These are phyloP conservation scores for Caradrina kadenii DNA, from an alignment of 2,888 invertebrate genomes.

Conservation along the genomic window DNA sequence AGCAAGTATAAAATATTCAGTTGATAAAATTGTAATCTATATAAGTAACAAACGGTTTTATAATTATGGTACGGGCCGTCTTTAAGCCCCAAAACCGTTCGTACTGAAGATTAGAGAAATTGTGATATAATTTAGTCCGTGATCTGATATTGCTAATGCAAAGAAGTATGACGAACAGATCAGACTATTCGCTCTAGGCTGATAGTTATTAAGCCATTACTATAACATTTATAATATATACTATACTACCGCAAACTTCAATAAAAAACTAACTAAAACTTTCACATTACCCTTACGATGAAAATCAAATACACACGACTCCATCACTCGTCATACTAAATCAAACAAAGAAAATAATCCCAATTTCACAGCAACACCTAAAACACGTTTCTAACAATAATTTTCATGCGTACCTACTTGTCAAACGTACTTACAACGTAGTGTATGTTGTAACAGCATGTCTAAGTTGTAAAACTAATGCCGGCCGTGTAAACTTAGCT, in stretches of 20 bases:
- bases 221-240: too few relatives aligned
- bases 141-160: not conserved
- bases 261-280: not conserved
- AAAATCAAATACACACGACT: not conserved
- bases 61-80: too few relatives aligned
- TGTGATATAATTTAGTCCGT: too few relatives aligned
- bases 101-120: too few relatives aligned
- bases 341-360: conserved; percentile 20
- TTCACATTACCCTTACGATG: not conserved
- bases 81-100: too few relatives aligned
- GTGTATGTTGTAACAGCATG: conserved; percentile 47
- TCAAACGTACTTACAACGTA: conserved; percentile 62
- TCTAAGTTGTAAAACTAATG: conserved; percentile 87
- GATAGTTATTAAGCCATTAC: too few relatives aligned
- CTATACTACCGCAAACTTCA: too few relatives aligned
- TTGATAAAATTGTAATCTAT: too few relatives aligned
- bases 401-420: conserved; percentile 39
- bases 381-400: conserved; percentile 24
- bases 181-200: too few relatives aligned
- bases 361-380: conserved; percentile 26
- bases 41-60: too few relatives aligned
- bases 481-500: conserved; percentile 83
- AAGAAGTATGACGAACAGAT: not conserved
- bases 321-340: conserved; percentile 7
- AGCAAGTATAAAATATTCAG: not conserved